A percentile compares a stretch with the other conserved stretches of the same genome.
These are phyloP conservation scores for Harpalus rufipes DNA, from an alignment of 2,888 invertebrate species.

Conservation along the genomic window DNA sequence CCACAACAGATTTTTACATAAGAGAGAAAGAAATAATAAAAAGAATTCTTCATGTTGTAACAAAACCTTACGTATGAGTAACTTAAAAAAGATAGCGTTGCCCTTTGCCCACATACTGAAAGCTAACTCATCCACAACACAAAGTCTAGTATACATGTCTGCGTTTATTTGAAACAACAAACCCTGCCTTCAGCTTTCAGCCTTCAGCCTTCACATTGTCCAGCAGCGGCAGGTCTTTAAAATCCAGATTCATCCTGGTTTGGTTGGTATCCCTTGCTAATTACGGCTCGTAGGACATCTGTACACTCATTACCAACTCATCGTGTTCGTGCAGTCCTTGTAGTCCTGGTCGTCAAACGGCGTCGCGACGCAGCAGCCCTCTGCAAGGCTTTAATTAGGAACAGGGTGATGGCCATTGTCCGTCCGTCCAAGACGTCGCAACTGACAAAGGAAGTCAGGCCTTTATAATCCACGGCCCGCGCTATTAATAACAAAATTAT, in stretches of 20 bases:
- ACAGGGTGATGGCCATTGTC: constrained; percentile 59
- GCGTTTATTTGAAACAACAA: not conserved
- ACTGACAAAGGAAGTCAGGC: constrained; percentile 20
- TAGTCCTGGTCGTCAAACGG: not conserved
- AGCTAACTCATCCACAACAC: no score
- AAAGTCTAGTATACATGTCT: no score
- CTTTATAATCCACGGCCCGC: constrained; percentile 55
- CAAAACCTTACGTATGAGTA: no score
- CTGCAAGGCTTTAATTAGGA: constrained; percentile 55
- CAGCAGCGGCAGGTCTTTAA: not conserved
- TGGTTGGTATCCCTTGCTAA: not conserved
- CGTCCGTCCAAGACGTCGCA: constrained; percentile 48
- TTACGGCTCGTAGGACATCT: constrained; percentile 5
- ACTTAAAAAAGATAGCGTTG: no score
- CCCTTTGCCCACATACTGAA: no score
- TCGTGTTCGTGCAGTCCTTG: not conserved
- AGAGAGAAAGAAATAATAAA: no score
- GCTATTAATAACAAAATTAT: constrained; percentile 57
- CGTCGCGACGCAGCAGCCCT: no score
- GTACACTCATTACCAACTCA: constrained; percentile 19
- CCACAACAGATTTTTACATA: no score
- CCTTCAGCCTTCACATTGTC: not conserved
- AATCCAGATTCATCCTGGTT: not conserved
- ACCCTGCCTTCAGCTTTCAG: not conserved
- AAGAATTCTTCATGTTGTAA: no score